These are phyloP conservation scores for Palythoa grandis DNA, from an alignment of 92 coral and sea anemone species.

Conservation along the genomic window DNA sequence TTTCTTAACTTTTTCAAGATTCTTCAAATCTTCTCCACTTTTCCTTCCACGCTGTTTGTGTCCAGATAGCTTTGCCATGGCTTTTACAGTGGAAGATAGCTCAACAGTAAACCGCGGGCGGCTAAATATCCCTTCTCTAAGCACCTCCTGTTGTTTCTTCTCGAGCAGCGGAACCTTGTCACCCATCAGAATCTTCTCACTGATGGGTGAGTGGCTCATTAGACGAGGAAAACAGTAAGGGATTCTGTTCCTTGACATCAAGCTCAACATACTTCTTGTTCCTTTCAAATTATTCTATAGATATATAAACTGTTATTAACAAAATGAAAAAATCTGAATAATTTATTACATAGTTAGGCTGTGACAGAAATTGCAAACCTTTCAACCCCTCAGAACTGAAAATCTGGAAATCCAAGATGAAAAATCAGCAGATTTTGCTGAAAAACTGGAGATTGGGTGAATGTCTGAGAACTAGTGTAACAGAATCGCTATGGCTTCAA, in stretches of 20 bases:
- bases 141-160: conserved; percentile 51
- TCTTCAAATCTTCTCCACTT: conserved; percentile 60
- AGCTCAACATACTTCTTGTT: conserved; percentile 68
- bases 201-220: conserved; percentile 78
- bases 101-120: conserved; percentile 67
- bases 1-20: conserved; percentile 59
- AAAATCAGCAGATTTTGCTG: no score
- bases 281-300: conserved; percentile 69
- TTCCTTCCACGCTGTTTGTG: conserved; percentile 33
- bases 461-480: no score
- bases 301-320: neutral
- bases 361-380: no score
- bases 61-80: conserved; percentile 65
- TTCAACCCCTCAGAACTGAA: no score
- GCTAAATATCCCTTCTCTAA: conserved; percentile 69
- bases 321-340: neutral
- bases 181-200: conserved; percentile 92
- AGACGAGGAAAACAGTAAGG: conserved; percentile 90
- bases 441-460: no score
- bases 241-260: conserved; percentile 73
- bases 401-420: no score
- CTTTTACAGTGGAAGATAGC: conserved; percentile 67
- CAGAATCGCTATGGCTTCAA: no score
- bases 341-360: no score
- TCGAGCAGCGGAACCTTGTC: conserved; percentile 62